A percentile compares a stretch with the other conserved stretches of the same genome.
Evolutionary conservation across 35 echinoderm and acorn worm genomes (phyloP).

Genomic region (Stichopus chloronotus): DNA sequence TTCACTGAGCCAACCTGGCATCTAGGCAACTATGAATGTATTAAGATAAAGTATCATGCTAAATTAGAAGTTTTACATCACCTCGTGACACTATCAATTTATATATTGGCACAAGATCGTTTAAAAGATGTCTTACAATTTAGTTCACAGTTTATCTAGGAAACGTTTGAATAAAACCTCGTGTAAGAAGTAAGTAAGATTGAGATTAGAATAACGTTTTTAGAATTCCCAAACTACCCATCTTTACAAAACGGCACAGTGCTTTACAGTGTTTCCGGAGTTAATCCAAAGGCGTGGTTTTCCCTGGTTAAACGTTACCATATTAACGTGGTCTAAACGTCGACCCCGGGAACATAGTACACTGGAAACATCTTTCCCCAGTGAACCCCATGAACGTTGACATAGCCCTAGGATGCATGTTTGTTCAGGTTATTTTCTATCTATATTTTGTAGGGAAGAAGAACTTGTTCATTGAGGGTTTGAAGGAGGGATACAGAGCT

Average conservation of each 20-base stretch:
- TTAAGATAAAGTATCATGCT: too few relatives aligned
- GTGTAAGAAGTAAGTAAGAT: neutral
- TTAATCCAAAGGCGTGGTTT: slow-evolving; percentile 24
- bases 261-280: slow-evolving; percentile 14
- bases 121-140: slow-evolving; percentile 16
- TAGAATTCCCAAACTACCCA: slow-evolving; percentile 6
- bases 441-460: slow-evolving; percentile 17
- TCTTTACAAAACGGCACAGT: too few relatives aligned
- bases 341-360: slow-evolving; percentile 10
- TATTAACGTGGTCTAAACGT: slow-evolving; percentile 6
- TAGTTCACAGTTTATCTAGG: slow-evolving; percentile 18
- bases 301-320: neutral
- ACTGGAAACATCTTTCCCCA: neutral
- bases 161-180: neutral
- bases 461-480: slow-evolving; percentile 12
- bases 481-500: slow-evolving; percentile 41
- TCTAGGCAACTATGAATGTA: too few relatives aligned
- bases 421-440: slow-evolving; percentile 31
- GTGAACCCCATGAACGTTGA: slow-evolving; percentile 11
- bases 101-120: slow-evolving; percentile 4
- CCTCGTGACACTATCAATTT: neutral
- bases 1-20: neutral
- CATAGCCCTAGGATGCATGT: slow-evolving; percentile 23
- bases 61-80: too few relatives aligned
- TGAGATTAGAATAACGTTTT: slow-evolving; percentile 14